phyloP scores from a whole-genome alignment of 2,888 invertebrate species.

The Sphaerophoria rueppellii region DNA sequence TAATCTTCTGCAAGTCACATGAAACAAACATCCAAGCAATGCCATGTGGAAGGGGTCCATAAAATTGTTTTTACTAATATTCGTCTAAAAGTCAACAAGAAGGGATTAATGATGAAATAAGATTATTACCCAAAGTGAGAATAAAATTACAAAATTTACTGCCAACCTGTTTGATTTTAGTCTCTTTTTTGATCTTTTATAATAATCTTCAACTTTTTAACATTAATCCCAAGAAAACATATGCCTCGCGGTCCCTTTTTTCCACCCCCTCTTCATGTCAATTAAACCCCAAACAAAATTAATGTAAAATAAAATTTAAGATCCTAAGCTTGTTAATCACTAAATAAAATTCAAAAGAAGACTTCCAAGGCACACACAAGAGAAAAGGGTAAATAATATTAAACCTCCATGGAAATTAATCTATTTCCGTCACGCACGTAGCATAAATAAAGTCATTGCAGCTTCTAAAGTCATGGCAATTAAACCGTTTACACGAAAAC shows the following conservation, averaged over 20 bases:
- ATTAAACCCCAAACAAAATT: background rate
- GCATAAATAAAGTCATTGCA: slow-evolving; percentile 65
- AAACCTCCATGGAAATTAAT: slow-evolving; percentile 12
- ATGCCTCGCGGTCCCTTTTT: background rate
- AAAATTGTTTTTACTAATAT: too few species aligned
- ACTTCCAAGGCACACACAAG: background rate
- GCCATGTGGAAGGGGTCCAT: too few species aligned
- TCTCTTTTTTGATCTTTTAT: too few species aligned
- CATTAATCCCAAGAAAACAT: too few species aligned
- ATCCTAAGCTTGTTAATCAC: slow-evolving; percentile 24
- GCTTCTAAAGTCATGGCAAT: slow-evolving; percentile 58
- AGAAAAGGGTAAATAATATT: background rate
- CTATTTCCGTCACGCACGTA: slow-evolving; percentile 58
- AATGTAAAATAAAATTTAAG: slow-evolving; percentile 19
- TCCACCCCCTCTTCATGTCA: background rate
- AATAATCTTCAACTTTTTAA: too few species aligned
- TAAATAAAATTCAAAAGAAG: slow-evolving; percentile 26
- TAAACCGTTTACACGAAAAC: slow-evolving; percentile 39
- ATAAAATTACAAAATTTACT: too few species aligned
- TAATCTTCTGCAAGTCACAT: too few species aligned
- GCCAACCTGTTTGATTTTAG: too few species aligned
- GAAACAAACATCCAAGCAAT: too few species aligned
- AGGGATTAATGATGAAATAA: too few species aligned
- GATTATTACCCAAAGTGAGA: too few species aligned
- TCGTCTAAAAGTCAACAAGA: too few species aligned